Evolutionary conservation across 2,797 vertebrate genomes (phyloP).

Genomic region (Perodicticus potto): DNA sequence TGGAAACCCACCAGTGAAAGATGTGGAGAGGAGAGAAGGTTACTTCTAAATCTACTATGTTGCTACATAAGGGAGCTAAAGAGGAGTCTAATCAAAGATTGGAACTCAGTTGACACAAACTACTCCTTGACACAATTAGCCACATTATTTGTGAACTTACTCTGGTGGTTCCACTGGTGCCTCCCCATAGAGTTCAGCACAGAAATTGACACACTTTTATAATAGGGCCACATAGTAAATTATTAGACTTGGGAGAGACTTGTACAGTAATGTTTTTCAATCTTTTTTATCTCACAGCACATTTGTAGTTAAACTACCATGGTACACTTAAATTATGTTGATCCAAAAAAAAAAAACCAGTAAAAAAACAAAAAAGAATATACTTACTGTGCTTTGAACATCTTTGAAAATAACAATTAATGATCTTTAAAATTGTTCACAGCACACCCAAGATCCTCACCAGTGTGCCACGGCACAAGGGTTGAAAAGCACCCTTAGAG

Average conservation of each 20-base stretch:
- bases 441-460: no score
- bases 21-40: neutral
- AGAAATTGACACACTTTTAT: neutral
- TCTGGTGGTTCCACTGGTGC: neutral
- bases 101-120: neutral
- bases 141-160: neutral
- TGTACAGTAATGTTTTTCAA: no score
- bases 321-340: no score
- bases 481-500: neutral
- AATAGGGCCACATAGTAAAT: neutral
- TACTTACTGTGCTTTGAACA: no score
- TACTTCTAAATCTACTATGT: neutral
- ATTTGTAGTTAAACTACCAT: no score
- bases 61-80: neutral
- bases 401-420: no score
- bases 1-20: conserved; percentile 8
- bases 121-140: neutral
- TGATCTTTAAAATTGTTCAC: no score
- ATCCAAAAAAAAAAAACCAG: no score
- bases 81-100: neutral
- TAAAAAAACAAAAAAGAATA: no score
- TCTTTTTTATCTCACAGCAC: no score
- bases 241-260: neutral
- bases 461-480: no score
- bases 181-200: neutral